Evolutionary conservation across 2,113 vertebrate genomes (phyloP).

Genomic region (Tychaedon coryphoeus): DNA sequence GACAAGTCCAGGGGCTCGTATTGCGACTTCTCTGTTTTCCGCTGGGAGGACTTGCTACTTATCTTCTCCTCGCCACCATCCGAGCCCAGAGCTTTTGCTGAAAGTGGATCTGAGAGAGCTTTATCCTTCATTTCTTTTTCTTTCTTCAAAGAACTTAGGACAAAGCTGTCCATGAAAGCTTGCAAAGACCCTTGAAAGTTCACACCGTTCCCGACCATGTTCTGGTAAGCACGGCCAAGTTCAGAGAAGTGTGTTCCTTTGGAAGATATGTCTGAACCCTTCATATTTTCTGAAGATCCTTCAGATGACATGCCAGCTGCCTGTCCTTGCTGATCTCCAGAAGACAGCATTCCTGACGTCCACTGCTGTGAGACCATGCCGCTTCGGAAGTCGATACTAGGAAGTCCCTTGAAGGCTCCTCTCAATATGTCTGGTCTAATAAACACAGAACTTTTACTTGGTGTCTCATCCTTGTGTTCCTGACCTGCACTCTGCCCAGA

Average conservation of each 20-base stretch:
- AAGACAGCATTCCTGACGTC: conserved; percentile 83
- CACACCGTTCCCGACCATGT: conserved; percentile 89
- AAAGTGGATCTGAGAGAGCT: conserved; percentile 75
- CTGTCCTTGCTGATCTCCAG: conserved; percentile 82
- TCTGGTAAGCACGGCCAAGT: conserved; percentile 90
- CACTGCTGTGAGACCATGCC: conserved; percentile 89
- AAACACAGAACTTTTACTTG: conserved; percentile 84
- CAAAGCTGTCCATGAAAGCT: conserved; percentile 97
- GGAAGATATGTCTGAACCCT: conserved; percentile 79
- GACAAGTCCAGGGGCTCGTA: conserved; percentile 96
- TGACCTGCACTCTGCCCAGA: conserved; percentile 77
- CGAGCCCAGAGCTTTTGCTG: conserved; percentile 80
- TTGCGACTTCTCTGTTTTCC: conserved; percentile 88
- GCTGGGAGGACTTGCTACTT: conserved; percentile 74
- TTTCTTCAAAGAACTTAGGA: conserved; percentile 92
- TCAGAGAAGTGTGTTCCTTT: conserved; percentile 90
- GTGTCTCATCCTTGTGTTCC: conserved; percentile 88
- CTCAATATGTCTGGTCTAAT: conserved; percentile 92
- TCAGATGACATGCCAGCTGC: conserved; percentile 76
- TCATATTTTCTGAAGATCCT: conserved; percentile 79
- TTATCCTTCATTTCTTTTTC: conserved; percentile 87
- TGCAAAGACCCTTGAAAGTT: conserved; percentile 97
- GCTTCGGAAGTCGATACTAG: conserved; percentile 88
- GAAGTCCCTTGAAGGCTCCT: conserved; percentile 92
- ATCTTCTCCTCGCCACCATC: conserved; percentile 81